These are phyloP conservation scores for Pipa parva DNA, from an alignment of 2,113 vertebrate species.

Conservation along the genomic window DNA sequence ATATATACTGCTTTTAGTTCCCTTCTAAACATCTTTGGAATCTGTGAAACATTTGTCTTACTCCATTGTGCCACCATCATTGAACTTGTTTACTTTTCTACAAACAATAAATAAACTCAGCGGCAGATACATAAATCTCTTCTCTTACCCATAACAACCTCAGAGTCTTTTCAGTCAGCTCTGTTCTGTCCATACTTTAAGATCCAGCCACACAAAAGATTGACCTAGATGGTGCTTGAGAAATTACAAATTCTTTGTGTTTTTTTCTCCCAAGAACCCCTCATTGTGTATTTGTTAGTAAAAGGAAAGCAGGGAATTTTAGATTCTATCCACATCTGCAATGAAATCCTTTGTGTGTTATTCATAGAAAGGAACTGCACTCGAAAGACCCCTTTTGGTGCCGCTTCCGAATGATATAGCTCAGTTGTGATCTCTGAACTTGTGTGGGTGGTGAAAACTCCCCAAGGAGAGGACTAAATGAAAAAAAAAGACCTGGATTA, in stretches of 20 bases:
- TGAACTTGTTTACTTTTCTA: no score
- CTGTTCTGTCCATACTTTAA: neutral
- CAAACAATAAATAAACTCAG: no score
- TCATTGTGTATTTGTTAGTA: neutral
- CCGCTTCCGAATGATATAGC: conserved; percentile 11
- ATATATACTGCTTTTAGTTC: no score
- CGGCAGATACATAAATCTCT: no score
- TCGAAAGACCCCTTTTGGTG: conserved; percentile 14
- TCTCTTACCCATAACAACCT: no score
- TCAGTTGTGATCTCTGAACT: conserved; percentile 28
- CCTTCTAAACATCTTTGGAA: neutral
- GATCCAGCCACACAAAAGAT: neutral
- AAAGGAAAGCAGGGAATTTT: neutral
- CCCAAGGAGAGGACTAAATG: conserved; percentile 25
- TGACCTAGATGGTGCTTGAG: neutral
- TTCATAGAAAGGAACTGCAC: conserved; percentile 6
- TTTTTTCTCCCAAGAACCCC: neutral
- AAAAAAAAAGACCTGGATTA: conserved; percentile 21
- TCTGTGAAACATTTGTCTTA: no score
- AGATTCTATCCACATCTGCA: conserved; percentile 9
- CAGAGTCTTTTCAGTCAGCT: neutral
- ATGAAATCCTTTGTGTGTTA: conserved; percentile 15
- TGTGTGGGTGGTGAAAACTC: conserved; percentile 27
- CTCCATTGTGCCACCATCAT: no score
- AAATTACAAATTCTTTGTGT: neutral